Evolutionary conservation across 2,888 invertebrate species (phyloP), one percentile per base, ranked within the genome.

Genomic region (Gymnocheta viridis): DNA sequence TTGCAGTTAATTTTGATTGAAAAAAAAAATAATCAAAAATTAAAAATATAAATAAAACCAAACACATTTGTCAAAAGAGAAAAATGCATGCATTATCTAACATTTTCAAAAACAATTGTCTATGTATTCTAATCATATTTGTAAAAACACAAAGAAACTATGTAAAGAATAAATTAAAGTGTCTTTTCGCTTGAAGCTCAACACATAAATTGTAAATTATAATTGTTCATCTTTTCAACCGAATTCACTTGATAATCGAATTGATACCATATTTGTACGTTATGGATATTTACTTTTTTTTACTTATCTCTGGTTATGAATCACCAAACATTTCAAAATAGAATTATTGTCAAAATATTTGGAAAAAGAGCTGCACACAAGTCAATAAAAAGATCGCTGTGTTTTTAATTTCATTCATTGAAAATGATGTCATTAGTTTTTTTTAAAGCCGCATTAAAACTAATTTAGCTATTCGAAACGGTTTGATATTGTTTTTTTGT

Each of bases 371-470:
- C 35, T 67, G 24, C 9, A 66, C 9, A 66, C 41, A 51, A n/a
- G 24, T 67, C 35, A 35, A 22, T 24, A 44, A 32, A 29, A 32
- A 22, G 1, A 17, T 6, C 2, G 29, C 10, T 9, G 24, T 54
- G 22, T 49, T 32, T 38, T 32, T 17, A n/a, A 38, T 41, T 64
- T 64, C 22, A 44, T 60, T 69, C 49, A 58, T 49, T 38, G 29
- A 56, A 32, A 22, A 76, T 77, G 77, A 77, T 77, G 77, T 77
- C 77, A 77, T 77, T 32, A 32, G 9, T 10, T 58, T 67, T 58
- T 67, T 54, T 49, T 60, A 19, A 77, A 58, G 58, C 35, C 58
- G 49, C 12, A 54, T 56, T 14, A 44, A 47, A 29, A 60, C 19
- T 38, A 49, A 77, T 58, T 67, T 27, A 38, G 35, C 10, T 49